Evolutionary conservation across 2,888 invertebrate species (phyloP).

Genomic region (Cosmorhoe ocellata): DNA sequence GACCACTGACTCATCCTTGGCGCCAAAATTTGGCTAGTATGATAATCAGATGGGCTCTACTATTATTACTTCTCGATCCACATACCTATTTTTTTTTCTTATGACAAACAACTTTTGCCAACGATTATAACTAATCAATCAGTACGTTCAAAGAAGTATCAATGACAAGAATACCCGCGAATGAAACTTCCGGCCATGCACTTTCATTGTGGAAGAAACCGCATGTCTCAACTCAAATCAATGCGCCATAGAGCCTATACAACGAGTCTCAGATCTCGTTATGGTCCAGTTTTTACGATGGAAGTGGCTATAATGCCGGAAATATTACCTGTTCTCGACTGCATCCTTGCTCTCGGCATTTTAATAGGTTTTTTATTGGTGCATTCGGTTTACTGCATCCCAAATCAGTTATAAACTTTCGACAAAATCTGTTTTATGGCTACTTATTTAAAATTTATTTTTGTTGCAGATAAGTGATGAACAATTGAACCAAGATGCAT

Average conservation of each 20-base stretch:
- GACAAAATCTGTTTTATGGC: slow-evolving; percentile 5
- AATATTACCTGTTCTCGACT: slow-evolving; percentile 63
- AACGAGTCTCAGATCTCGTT: slow-evolving; percentile 46
- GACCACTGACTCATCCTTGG: slow-evolving; percentile 58
- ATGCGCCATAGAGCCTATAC: slow-evolving; percentile 30
- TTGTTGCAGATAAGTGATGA: slow-evolving; percentile 76
- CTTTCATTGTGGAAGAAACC: slow-evolving; percentile 33
- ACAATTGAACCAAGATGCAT: slow-evolving; percentile 57
- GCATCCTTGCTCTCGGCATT: slow-evolving; percentile 55
- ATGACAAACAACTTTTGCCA: too few species aligned
- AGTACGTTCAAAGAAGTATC: slow-evolving; percentile 21
- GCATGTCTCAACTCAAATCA: slow-evolving; percentile 32
- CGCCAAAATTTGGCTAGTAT: slow-evolving; percentile 60
- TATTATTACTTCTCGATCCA: slow-evolving; percentile 42
- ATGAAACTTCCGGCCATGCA: slow-evolving; percentile 30
- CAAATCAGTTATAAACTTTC: slow-evolving; percentile 7
- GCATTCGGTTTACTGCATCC: slow-evolving; percentile 28
- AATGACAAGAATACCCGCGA: slow-evolving; percentile 28
- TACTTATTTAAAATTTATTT: slow-evolving; percentile 25
- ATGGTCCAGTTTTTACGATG: slow-evolving; percentile 50
- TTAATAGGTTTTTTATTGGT: slow-evolving; percentile 44
- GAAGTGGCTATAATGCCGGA: slow-evolving; percentile 56
- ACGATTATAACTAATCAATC: background rate
- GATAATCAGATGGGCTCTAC: slow-evolving; percentile 52
- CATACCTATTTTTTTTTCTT: too few species aligned